Evolutionary conservation across 2,888 invertebrate species (phyloP), one percentile per base, ranked within the genome.

Genomic region (Leptopilina syphax): DNA sequence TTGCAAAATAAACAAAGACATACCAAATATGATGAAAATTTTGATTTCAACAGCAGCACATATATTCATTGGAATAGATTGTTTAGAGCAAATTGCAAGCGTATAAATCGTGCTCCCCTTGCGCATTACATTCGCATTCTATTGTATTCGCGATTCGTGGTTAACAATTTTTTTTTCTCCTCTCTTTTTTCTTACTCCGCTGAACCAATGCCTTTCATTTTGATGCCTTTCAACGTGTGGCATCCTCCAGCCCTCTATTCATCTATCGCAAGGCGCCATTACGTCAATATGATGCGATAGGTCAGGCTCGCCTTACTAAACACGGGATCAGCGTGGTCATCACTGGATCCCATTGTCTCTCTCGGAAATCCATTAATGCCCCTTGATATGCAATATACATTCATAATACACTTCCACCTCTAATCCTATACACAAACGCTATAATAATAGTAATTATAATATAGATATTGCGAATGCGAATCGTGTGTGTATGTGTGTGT

Each of bases 251-350:
- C 70, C 54, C 54, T 70, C 13, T 73, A 73, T 73, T 73, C 54
- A 24, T 70, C 13, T 73, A 73, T 73, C 57, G 54, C 57, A 54
- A 54, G 73, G 73, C 73, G 41, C 73, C 73, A 73, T 73, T 73
- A 57, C 73, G 73, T 73, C 73, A 73, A 73, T 57, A 8, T 8
- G 57, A 57, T 73, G 57, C 73, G 73, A 73, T 73, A 73, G 73
- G 73, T 73, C 73, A 73, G 73, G 50, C 73, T 57, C 57, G 57
- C 73, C 73, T 57, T 73, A 57, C 73, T 73, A 73, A 57, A 44
- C 44, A 44, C 54, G 73, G 73, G 73, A 73, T 73, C 73, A 73
- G 73, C 73, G 57, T 73, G 73, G 73, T 73, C 73, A 57, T 73
- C 73, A 73, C 44, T 44, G 57, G 8, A 73, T 57, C 54, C 73